A percentile compares a stretch with the other conserved stretches of the same genome.
phyloP scores from a whole-genome alignment of 2,888 invertebrate species.

The Catocala nupta region DNA sequence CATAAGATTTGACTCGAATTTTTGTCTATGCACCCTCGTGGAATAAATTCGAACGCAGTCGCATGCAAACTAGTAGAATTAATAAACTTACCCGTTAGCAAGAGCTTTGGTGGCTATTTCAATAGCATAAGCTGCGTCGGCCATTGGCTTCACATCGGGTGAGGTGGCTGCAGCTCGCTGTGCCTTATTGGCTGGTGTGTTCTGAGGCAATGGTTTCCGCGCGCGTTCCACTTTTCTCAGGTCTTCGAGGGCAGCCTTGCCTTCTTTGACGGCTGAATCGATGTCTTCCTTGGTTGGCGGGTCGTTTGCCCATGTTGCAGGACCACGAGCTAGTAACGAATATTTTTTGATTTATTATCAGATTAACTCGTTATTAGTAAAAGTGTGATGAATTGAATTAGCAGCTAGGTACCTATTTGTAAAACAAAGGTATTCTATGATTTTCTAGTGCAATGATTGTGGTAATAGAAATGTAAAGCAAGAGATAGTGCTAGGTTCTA shows the following conservation, averaged over 20 bases:
- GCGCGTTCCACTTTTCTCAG: constrained; percentile 86
- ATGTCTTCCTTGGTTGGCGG: constrained; percentile 72
- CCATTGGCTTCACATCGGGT: constrained; percentile 87
- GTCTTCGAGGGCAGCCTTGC: constrained; percentile 86
- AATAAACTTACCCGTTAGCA: constrained; percentile 77
- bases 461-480: no score
- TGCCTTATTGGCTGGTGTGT: constrained; percentile 90
- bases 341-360: no score
- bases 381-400: no score
- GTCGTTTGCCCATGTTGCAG: constrained; percentile 60
- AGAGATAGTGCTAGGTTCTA: no score
- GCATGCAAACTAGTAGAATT: background rate
- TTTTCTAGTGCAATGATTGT: no score
- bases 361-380: no score
- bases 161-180: constrained; percentile 90
- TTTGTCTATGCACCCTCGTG: no score
- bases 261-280: constrained; percentile 84
- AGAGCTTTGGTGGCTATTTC: constrained; percentile 90
- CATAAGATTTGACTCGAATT: no score
- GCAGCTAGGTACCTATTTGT: no score
- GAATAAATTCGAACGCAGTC: no score
- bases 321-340: constrained; percentile 57
- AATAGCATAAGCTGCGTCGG: constrained; percentile 90
- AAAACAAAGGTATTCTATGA: no score
- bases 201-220: constrained; percentile 76